These are phyloP conservation scores for Quadroppia sp. DNA, from an alignment of 2,888 invertebrate species.

Conservation along the genomic window DNA sequence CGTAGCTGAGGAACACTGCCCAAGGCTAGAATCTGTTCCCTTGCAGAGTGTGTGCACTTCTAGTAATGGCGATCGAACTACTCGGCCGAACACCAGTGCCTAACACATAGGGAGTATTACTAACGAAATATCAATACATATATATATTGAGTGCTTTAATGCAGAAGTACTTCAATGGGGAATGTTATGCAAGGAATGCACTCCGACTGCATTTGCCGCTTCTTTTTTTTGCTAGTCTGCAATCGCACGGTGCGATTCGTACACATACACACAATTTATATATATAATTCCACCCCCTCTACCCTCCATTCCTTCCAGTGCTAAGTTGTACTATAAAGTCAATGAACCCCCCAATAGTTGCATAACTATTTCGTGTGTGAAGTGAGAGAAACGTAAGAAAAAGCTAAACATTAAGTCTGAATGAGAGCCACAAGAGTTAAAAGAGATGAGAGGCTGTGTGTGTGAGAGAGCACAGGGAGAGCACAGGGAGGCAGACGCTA, in stretches of 20 bases:
- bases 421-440: background rate
- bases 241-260: no score
- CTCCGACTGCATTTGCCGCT: slow-evolving; percentile 22
- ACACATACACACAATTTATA: no score
- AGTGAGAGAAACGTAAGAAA: background rate
- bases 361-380: slow-evolving; percentile 19
- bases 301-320: background rate
- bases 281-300: slow-evolving; percentile 29
- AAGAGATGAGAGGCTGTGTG: background rate
- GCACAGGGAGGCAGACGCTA: slow-evolving; percentile 6
- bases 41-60: background rate
- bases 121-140: background rate
- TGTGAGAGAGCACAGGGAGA: background rate
- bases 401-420: slow-evolving; percentile 4
- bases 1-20: background rate
- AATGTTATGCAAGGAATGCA: slow-evolving; percentile 31
- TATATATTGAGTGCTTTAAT: slow-evolving; percentile 8
- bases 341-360: slow-evolving; percentile 25
- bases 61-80: no score
- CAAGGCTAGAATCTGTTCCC: background rate
- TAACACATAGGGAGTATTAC: no score
- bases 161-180: slow-evolving; percentile 14
- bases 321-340: slow-evolving; percentile 7
- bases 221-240: background rate
- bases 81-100: background rate